Conservation (phyloP, 1,140 invertebrate species). For the Nasonia giraulti region DNA sequence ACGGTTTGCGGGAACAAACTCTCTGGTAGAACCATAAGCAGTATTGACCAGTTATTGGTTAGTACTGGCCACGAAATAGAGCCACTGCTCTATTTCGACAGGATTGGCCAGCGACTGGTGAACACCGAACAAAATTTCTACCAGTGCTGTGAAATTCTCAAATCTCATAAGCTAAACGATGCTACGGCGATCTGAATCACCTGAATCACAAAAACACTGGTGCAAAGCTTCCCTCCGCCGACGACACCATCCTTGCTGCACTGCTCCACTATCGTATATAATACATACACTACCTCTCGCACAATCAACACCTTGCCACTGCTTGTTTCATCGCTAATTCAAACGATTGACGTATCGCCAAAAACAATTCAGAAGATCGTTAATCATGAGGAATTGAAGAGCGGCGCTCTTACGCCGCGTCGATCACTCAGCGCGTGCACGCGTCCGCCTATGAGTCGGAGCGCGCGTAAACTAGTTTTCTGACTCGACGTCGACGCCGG, state of each 20-base stretch:
- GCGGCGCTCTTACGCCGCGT: not conserved
- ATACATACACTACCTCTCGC: not conserved
- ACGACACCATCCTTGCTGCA: not conserved
- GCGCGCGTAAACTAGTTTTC: slow-evolving; percentile 35
- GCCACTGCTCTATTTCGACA: too few relatives aligned
- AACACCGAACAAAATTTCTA: too few relatives aligned
- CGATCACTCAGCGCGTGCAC: not conserved
- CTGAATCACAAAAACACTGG: not conserved
- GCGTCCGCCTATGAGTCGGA: slow-evolving; percentile 15
- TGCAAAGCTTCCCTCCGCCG: not conserved
- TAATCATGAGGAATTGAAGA: not conserved
- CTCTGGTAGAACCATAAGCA: too few relatives aligned
- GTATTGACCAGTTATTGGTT: too few relatives aligned
- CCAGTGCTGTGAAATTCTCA: not conserved
- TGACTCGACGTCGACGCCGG: not conserved
- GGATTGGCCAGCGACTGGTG: too few relatives aligned
- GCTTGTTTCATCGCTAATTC: not conserved
- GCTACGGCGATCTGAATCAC: too few relatives aligned
- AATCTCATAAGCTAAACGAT: not conserved
- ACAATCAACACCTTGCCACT: not conserved
- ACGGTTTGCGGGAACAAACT: not conserved
- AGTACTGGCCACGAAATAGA: too few relatives aligned
- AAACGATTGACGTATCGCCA: not conserved
- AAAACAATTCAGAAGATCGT: not conserved
- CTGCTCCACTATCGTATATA: not conserved